Evolutionary conservation across 2,113 vertebrate genomes (phyloP).

Genomic region (Pachypanchax playfairii): DNA sequence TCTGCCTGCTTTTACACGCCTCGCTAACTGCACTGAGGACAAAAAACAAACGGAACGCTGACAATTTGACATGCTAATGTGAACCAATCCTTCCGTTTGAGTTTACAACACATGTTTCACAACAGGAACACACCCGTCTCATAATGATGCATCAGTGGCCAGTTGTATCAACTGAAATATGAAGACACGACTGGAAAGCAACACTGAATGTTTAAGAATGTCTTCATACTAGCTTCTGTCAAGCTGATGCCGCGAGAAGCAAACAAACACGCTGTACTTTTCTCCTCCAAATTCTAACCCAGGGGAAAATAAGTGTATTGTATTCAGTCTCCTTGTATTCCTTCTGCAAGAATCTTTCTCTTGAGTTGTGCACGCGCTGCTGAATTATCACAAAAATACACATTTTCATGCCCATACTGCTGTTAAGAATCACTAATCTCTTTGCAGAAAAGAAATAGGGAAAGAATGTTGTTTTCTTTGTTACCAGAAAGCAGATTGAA

Average conservation of each 20-base stretch:
- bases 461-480: conserved; percentile 79
- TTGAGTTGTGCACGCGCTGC: conserved; percentile 71
- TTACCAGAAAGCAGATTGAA: conserved; percentile 81
- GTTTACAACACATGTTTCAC: conserved; percentile 1
- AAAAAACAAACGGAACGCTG: conserved; percentile 51
- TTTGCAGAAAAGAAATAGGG: conserved; percentile 61
- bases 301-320: conserved; percentile 52
- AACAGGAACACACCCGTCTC: background rate
- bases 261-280: conserved; percentile 50
- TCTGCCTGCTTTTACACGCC: conserved; percentile 63
- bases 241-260: conserved; percentile 10
- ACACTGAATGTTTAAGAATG: conserved; percentile 9
- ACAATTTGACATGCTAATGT: conserved; percentile 54
- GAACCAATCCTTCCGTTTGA: conserved; percentile 3
- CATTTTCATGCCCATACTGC: conserved; percentile 70
- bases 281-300: conserved; percentile 52
- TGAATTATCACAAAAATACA: conserved; percentile 83
- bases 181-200: conserved; percentile 8
- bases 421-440: conserved; percentile 78
- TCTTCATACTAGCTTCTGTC: conserved; percentile 18
- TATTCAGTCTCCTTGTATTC: conserved; percentile 39
- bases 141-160: background rate
- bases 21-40: conserved; percentile 61
- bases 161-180: conserved; percentile 8
- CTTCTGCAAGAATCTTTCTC: conserved; percentile 56